Base-by-base conservation (phyloP, 2,113 vertebrate genomes). In the Dermatemys mawii region DNA sequence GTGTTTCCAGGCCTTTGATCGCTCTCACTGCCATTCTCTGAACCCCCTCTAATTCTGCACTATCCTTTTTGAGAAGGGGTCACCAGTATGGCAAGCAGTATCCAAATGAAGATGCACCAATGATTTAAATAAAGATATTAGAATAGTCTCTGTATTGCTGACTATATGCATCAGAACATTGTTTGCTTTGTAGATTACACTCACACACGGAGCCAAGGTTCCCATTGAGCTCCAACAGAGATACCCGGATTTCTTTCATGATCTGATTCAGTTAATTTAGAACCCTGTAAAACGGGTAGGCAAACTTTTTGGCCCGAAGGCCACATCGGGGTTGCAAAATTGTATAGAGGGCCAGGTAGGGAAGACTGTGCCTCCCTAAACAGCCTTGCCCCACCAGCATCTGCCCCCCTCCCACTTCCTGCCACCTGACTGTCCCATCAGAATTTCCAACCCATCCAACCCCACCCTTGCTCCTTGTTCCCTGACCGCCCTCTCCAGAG, bases 21-120 rank as follows among this genome's bases (percentile, higher is more conserved):
- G 16, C 32, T 5, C 50, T 29, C 13, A 3, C 14, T 17, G 35
- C 38, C 44, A 27, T 13, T 1, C 2, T 1, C 1, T 13, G 14
- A 60, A 14, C 14, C 32, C 14, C 19, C 19, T 49, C 35, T 49
- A 12, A 32, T 17, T 19, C 48, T 78, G 11, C 3, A 49, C 2
- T 21, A 11, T 51, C 49, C 29, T 49, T 38, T 26, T 19, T 78
- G 4, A 1, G 11, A 3, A 48, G 46, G 53, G 53, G n/a, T 48
- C 60, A 32, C 54, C 50, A 54, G 57, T 0, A 1, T 70, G 17
- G 38, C 63, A 67, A 12, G 19, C 0, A 4, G 78, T 48, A 14
- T 35, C 41, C 11, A 44, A 41, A 46, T 44, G 2, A 44, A 11
- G 24, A 11, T 27, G 73, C 41, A 10, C 73, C 6, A 44, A 27